A percentile compares a stretch with the other conserved stretches of the same genome.
Evolutionary conservation across 2,797 vertebrate genomes (phyloP).

Genomic region (Phataginus tricuspis): DNA sequence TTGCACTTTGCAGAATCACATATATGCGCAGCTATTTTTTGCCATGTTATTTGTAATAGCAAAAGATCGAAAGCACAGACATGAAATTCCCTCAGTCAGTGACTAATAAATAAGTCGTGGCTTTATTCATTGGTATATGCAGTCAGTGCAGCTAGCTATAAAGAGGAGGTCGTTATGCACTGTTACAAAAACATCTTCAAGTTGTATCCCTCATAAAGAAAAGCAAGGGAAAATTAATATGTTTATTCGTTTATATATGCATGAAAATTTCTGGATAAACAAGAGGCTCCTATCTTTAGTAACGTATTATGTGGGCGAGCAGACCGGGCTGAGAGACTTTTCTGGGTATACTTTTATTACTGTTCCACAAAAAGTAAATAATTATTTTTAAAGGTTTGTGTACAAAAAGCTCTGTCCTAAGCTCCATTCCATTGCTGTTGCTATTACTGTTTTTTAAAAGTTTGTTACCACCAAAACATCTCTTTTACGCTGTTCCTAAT

Average conservation of each 20-base stretch:
- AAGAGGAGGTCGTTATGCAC: background rate
- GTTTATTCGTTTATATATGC: rapidly evolving
- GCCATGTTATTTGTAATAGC: background rate
- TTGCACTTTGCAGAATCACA: background rate
- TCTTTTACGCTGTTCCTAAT: background rate
- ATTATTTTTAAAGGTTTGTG: background rate
- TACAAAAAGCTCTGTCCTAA: background rate
- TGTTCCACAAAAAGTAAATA: background rate
- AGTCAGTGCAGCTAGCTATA: background rate
- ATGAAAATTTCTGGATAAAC: background rate
- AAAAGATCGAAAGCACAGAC: background rate
- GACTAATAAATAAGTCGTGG: rapidly evolving
- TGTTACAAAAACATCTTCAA: background rate
- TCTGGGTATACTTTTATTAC: background rate
- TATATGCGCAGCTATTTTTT: rapidly evolving
- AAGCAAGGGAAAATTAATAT: background rate
- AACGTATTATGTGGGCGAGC: background rate
- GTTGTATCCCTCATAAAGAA: background rate
- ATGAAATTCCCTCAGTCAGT: rapidly evolving
- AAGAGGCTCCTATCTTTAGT: too few species aligned
- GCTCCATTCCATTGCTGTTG: background rate
- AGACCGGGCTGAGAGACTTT: background rate
- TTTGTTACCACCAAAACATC: background rate
- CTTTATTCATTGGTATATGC: background rate
- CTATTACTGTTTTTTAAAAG: background rate